Conservation (phyloP, 1,140 invertebrate genomes). For the Hycleus phaleratus region DNA sequence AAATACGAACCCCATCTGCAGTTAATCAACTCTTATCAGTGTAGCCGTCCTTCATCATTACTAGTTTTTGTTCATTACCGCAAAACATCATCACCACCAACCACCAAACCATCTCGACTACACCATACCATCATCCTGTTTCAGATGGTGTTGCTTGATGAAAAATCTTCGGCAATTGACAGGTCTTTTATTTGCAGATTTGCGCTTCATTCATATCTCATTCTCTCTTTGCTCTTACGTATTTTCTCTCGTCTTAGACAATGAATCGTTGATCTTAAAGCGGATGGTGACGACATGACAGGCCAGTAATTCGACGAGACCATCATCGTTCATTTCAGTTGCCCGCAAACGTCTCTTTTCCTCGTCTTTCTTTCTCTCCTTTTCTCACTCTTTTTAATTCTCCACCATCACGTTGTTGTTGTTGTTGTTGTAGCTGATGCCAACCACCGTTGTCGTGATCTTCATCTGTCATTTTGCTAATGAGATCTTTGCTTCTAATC, state of each 20-base stretch:
- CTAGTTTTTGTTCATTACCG: slow-evolving; percentile 41
- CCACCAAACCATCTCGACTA: no score
- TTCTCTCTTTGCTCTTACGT: slow-evolving; percentile 26
- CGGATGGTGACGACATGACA: slow-evolving; percentile 13
- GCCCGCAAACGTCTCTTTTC: no score
- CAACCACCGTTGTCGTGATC: slow-evolving; percentile 19
- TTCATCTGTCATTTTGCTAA: slow-evolving; percentile 35
- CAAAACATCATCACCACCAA: slow-evolving; percentile 33
- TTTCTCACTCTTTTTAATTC: neutral
- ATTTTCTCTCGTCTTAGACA: slow-evolving; percentile 31
- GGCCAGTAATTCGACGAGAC: slow-evolving; percentile 22
- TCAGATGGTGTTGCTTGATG: slow-evolving; percentile 40
- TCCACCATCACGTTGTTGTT: slow-evolving; percentile 1
- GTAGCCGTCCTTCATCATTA: slow-evolving; percentile 38
- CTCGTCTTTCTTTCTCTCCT: no score
- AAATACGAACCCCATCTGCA: slow-evolving; percentile 32
- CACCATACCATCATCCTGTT: neutral
- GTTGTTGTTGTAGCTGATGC: slow-evolving; percentile 5
- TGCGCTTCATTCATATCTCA: slow-evolving; percentile 38
- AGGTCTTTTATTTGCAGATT: slow-evolving; percentile 42
- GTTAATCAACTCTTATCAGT: slow-evolving; percentile 38
- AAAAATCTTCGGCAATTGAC: slow-evolving; percentile 41
- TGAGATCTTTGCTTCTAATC: slow-evolving; percentile 34
- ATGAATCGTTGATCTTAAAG: slow-evolving; percentile 25
- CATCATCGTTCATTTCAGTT: slow-evolving; percentile 11